phyloP scores from a whole-genome alignment of 2,888 invertebrate genomes.

The Malthinus seriepunctatus region DNA sequence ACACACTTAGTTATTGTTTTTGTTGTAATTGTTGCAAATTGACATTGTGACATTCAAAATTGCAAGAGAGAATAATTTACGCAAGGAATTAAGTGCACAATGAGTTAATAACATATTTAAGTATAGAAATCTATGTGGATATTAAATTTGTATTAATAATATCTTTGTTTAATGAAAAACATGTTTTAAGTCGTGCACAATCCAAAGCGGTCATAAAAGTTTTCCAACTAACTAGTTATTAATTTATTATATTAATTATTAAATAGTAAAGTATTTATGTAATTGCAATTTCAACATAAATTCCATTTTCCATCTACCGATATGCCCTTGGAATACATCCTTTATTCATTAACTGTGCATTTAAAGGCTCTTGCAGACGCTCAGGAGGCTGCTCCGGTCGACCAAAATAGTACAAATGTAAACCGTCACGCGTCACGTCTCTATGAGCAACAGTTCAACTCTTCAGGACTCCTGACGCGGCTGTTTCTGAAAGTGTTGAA shows the following conservation, averaged over 20 bases:
- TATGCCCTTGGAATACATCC: slow-evolving; percentile 26
- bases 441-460: no score
- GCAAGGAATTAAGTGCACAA: no score
- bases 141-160: background rate
- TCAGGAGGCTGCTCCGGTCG: no score
- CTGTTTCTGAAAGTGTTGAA: no score
- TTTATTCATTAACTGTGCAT: no score
- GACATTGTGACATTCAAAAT: slow-evolving; percentile 6
- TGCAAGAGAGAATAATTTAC: background rate
- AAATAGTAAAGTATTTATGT: slow-evolving; percentile 23
- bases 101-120: no score
- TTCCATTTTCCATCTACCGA: slow-evolving; percentile 26
- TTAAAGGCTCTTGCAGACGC: slow-evolving; percentile 20
- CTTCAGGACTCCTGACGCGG: no score
- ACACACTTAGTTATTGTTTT: slow-evolving; percentile 19
- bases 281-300: slow-evolving; percentile 14
- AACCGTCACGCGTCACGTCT: no score
- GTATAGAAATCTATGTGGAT: background rate
- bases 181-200: slow-evolving; percentile 35
- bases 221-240: slow-evolving; percentile 30
- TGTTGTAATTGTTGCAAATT: slow-evolving; percentile 21
- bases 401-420: no score
- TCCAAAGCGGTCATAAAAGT: slow-evolving; percentile 36
- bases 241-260: slow-evolving; percentile 32
- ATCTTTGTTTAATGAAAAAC: slow-evolving; percentile 6